These are phyloP conservation scores for Ascidia mentula DNA, from an alignment of 23 tunicate genomes.

Conservation along the genomic window DNA sequence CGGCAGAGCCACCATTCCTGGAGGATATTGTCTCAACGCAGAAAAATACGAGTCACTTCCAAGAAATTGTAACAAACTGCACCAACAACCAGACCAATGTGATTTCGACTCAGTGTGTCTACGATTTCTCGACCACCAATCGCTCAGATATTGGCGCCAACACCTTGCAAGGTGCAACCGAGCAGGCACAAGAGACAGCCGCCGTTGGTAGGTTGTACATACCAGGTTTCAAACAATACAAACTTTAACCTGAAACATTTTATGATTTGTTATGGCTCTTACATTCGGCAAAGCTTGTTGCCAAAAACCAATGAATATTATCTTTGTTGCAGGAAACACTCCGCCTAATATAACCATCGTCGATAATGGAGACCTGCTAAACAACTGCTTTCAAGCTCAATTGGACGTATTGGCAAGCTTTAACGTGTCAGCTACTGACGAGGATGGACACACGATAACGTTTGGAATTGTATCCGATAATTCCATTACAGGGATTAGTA, in stretches of 20 bases:
- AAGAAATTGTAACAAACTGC: constrained; percentile 17
- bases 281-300: no score
- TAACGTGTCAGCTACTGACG: neutral
- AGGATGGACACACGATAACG: constrained; percentile 5
- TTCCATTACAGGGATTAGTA: neutral
- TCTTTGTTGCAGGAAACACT: constrained; percentile 10
- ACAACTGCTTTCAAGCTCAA: constrained; percentile 21
- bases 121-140: constrained; percentile 35
- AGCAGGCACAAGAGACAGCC: no score
- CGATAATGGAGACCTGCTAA: neutral
- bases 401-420: neutral
- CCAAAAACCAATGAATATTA: no score
- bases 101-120: constrained; percentile 43
- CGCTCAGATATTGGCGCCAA: constrained; percentile 26
- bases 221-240: no score
- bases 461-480: neutral
- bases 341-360: constrained; percentile 30
- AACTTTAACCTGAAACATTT: no score
- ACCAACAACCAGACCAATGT: neutral
- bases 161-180: constrained; percentile 12
- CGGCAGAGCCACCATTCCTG: constrained; percentile 43
- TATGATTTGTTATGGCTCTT: no score
- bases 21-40: constrained; percentile 48
- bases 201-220: no score
- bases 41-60: constrained; percentile 4